Base-by-base conservation (phyloP, 2,113 vertebrate species). In the Chionomys nivalis region DNA sequence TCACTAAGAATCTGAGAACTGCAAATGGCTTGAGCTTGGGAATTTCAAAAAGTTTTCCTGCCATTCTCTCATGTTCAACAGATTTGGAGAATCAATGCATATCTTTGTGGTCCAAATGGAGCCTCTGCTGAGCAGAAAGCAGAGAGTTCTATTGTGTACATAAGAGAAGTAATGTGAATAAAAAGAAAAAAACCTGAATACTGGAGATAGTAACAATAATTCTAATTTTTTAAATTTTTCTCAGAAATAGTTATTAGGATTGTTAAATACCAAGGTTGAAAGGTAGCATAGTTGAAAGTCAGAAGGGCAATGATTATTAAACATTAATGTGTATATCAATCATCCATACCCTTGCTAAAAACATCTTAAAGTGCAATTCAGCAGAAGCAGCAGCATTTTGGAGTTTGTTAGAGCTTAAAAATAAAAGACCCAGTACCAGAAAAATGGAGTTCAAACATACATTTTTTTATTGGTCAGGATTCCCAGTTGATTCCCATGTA, bases 401-500 rank as follows among this genome's bases (percentile, higher is more conserved):
- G 55, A 92, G 36, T 39, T 89, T 89, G 31, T 70, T 93, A 88
- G 16, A 97, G 7, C 28, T 47, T 86, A 16, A 66, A 85, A 33
- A 65, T 17, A 14, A 44, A 85, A 33, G 26, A 14, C 36, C 33
- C 16, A 28, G 8, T 52, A 10, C 12, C 23, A 70, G 19, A 87
- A 68, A 33, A 24, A 24, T 82, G 36, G 31, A 58, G 13, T 39
- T n/a, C 58, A 11, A 92, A 93, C 61, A 31, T 72, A 4, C 3
- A 79, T 96, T 76, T 93, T 87, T 36, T n/a, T 21, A 21, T 72
- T 72, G n/a, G 92, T 24, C 13, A 87, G 58, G 55, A 86, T 89
- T 55, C 21, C 8, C 19, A 63, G 39, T 10, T 72, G 12, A 83
- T 96, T 97, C 4, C 14, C 13, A 42, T 47, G 0, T 33, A 36